Evolutionary conservation across 2,113 vertebrate genomes (phyloP).

Genomic region (Herpetotheres cachinnans): DNA sequence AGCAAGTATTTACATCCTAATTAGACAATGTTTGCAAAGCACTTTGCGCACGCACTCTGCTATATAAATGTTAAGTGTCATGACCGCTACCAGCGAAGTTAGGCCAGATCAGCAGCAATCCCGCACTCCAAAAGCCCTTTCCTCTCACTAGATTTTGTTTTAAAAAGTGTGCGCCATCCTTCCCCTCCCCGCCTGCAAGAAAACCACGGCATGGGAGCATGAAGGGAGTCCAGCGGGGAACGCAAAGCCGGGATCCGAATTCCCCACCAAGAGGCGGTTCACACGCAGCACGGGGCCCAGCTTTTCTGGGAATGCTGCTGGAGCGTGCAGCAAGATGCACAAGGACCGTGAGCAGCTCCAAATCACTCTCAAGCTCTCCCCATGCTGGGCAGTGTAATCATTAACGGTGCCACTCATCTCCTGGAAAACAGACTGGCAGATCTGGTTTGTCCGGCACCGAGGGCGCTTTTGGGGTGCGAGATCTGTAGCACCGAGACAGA

Average conservation of each 20-base stretch:
- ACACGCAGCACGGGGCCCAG: fast-evolving
- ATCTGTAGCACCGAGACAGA: background rate
- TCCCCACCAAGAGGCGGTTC: background rate
- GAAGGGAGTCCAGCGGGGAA: fast-evolving
- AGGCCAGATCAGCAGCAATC: background rate
- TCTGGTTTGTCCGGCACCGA: background rate
- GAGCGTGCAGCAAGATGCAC: background rate
- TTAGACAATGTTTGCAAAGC: background rate
- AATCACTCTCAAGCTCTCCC: background rate
- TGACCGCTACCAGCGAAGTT: too few relatives aligned
- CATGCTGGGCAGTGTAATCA: background rate
- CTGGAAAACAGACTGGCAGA: background rate
- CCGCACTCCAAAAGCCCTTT: background rate
- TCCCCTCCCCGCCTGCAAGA: background rate
- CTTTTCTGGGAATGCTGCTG: background rate
- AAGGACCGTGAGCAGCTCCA: background rate
- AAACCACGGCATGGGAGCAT: fast-evolving
- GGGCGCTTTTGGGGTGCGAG: background rate
- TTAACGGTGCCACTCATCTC: background rate
- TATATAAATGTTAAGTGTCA: fast-evolving
- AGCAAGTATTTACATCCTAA: background rate
- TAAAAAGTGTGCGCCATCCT: background rate
- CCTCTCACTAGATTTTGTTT: too few relatives aligned
- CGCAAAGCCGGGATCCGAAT: background rate
- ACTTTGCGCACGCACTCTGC: background rate